These are phyloP conservation scores for Aleiodes sp. DNA, from an alignment of 1,140 invertebrate genomes.

Conservation along the genomic window DNA sequence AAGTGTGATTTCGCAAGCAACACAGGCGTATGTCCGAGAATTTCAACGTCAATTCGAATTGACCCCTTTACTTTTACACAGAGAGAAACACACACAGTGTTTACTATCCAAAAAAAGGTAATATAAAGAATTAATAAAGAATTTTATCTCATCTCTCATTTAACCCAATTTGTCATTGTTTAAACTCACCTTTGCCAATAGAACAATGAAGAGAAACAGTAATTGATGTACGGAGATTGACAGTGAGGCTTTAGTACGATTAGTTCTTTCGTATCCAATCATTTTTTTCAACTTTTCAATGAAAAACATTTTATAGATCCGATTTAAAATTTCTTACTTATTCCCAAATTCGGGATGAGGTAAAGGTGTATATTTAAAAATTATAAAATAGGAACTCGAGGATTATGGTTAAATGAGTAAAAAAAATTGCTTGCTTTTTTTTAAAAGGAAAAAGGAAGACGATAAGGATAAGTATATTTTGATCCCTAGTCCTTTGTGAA, in stretches of 20 bases:
- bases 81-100: neutral
- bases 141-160: too few species aligned
- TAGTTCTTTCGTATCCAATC: neutral
- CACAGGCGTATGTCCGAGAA: slow-evolving; percentile 6
- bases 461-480: neutral
- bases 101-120: neutral
- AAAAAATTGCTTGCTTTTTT: too few species aligned
- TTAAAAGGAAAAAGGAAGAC: neutral
- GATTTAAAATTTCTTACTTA: too few species aligned
- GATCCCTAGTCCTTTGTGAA: neutral
- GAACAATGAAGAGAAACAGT: neutral
- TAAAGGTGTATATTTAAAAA: too few species aligned
- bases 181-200: neutral
- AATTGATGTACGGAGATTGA: neutral
- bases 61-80: neutral
- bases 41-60: slow-evolving; percentile 7
- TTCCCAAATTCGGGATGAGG: too few species aligned
- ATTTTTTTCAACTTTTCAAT: slow-evolving; percentile 7
- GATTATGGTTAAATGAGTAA: too few species aligned
- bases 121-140: neutral
- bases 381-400: too few species aligned
- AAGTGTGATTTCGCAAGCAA: slow-evolving; percentile 12
- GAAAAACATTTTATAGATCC: too few species aligned
- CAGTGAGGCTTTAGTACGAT: neutral
- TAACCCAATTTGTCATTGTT: too few species aligned